A percentile compares a stretch with the other conserved stretches of the same genome.
phyloP scores from a whole-genome alignment of 2,113 vertebrate genomes.

The Aleadryas rufinucha region DNA sequence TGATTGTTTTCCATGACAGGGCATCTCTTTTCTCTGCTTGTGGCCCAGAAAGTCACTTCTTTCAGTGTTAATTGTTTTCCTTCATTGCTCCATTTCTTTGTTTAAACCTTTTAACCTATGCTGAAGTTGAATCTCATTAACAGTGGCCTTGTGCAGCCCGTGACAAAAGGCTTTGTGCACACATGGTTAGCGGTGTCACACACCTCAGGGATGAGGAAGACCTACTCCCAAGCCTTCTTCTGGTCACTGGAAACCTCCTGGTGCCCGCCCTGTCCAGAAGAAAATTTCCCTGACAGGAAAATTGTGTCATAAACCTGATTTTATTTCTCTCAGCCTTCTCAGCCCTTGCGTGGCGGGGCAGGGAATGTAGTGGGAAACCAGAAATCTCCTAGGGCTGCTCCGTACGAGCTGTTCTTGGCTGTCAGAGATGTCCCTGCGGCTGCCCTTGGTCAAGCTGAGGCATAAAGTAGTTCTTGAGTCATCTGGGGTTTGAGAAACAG shows the following conservation, averaged over 20 bases:
- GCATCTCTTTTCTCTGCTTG: neutral
- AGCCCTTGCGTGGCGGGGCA: neutral
- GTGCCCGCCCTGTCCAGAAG: neutral
- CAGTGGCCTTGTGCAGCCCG: neutral
- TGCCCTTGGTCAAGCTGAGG: neutral
- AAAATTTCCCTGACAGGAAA: neutral
- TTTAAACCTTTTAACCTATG: neutral
- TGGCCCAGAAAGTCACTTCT: neutral
- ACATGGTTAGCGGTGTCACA: accelerated
- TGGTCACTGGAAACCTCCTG: neutral
- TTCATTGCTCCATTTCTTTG: neutral
- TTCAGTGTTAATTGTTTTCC: neutral
- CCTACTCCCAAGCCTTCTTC: neutral
- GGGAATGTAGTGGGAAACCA: conserved; percentile 20
- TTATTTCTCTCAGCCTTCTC: neutral
- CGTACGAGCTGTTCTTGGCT: neutral
- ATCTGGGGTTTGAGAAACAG: neutral
- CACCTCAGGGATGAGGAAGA: neutral
- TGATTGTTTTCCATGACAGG: neutral
- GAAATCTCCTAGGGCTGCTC: neutral
- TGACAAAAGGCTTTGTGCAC: neutral
- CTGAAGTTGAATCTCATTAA: neutral
- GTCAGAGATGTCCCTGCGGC: neutral
- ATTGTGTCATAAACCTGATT: neutral
- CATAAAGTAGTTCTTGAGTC: neutral